These are phyloP conservation scores for Lytechinus pictus DNA, from an alignment of 35 echinoderm and acorn worm species.

Conservation along the genomic window DNA sequence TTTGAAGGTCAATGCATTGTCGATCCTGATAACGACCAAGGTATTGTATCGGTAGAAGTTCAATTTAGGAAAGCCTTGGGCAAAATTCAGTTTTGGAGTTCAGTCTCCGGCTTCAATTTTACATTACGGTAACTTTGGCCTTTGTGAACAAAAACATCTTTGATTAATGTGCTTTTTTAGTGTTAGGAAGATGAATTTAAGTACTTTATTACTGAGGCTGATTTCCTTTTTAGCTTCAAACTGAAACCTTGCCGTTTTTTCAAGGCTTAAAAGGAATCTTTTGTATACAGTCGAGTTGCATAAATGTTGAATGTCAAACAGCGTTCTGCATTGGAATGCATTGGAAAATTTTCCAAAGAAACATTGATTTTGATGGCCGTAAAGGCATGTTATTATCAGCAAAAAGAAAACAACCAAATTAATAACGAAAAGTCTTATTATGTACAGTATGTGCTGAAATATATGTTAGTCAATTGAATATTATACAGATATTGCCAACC, in stretches of 20 bases:
- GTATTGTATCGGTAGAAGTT: neutral
- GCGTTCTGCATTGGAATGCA: neutral
- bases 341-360: no score
- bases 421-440: no score
- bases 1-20: neutral
- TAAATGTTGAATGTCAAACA: neutral
- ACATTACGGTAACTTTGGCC: neutral
- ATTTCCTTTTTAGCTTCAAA: neutral
- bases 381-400: no score
- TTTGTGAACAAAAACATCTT: neutral
- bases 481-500: no score
- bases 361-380: no score
- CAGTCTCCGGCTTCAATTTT: no score
- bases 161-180: neutral
- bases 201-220: neutral
- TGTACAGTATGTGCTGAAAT: no score
- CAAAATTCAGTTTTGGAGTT: no score
- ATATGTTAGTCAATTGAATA: no score
- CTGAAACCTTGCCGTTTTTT: neutral
- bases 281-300: neutral
- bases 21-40: neutral
- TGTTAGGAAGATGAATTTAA: neutral
- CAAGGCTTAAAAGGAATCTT: neutral
- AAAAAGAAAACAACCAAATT: no score
- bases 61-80: neutral